Base-by-base conservation (phyloP, 2,113 vertebrate species). In the Colinus virginianus region DNA sequence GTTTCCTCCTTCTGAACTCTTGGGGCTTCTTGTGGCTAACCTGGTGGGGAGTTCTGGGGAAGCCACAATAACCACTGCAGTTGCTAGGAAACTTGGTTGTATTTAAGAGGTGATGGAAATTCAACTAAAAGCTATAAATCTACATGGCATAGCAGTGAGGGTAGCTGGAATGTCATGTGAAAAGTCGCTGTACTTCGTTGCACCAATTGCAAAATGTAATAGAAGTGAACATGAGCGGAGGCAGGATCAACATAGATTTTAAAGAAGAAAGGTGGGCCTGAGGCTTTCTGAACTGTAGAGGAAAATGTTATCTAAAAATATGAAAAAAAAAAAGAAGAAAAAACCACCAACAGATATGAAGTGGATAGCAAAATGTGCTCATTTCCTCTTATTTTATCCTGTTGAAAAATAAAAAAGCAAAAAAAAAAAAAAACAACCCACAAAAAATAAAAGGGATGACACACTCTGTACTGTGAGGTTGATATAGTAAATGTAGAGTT, bases 41-140 rank as follows among this genome's bases (percentile, higher is more conserved):
- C 28, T 71, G 32, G 5, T 66, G 30, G n/a, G 55, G 8, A 32
- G 79, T 19, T 49, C 43, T 71, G 74, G 32, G 85, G 55, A 88
- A 83, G 66, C 46, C 59, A 51, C 18, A 69, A 11, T 78, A 87
- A 80, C 71, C 75, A 62, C 28, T 7, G 2, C 68, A 85, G 38
- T 67, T 89, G 49, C 70, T 90, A 74, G 71, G 70, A 55, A 69
- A 67, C 42, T 92, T 14, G 1, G 15, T 83, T 88, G 9, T 68
- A 26, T 81, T 90, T 84, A 91, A 85, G 62, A 86, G 40, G n/a
- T 18, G 38, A 84, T 92, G 86, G 69, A 92, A 87, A 95, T 87
- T 92, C 59, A 93, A 7, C 67, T 43, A 62, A 55, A 82, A 82
- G 7, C 8, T 87, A 43, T 87, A 90, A 84, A 62, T 14, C 36